phyloP scores from a whole-genome alignment of 2,888 invertebrate genomes.

The Trissolcus japonicus region DNA sequence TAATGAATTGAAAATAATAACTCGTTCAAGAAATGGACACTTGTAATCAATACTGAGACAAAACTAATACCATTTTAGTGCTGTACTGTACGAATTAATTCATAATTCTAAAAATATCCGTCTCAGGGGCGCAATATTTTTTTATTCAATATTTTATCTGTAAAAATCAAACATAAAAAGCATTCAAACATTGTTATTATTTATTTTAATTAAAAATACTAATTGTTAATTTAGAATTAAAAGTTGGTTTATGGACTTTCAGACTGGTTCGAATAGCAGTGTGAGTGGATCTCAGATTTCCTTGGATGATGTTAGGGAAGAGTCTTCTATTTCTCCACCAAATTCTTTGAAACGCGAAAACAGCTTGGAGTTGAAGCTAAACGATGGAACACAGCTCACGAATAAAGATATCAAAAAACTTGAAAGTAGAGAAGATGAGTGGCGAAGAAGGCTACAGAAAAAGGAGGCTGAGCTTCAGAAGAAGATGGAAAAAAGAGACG shows the following conservation, averaged over 20 bases:
- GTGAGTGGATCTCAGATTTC: slow-evolving; percentile 74
- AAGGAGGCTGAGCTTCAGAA: slow-evolving; percentile 80
- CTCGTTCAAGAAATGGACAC: slow-evolving; percentile 12
- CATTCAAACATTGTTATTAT: background rate
- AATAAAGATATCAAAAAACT: slow-evolving; percentile 71
- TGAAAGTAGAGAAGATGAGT: slow-evolving; percentile 73
- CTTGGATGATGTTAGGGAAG: slow-evolving; percentile 71
- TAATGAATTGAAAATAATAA: slow-evolving; percentile 24
- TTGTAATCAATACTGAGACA: slow-evolving; percentile 27
- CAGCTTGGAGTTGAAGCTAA: slow-evolving; percentile 74
- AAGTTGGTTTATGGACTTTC: background rate
- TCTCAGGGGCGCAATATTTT: background rate
- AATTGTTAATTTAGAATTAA: background rate
- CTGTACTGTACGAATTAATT: background rate
- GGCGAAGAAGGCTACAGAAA: slow-evolving; percentile 75
- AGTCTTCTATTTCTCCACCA: slow-evolving; percentile 64
- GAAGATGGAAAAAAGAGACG: slow-evolving; percentile 75
- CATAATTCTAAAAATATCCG: slow-evolving; percentile 6
- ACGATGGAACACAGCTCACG: slow-evolving; percentile 71
- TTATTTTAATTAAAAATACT: background rate
- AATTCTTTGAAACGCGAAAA: slow-evolving; percentile 70
- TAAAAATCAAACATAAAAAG: background rate
- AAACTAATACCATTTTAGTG: slow-evolving; percentile 1
- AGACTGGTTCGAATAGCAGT: slow-evolving; percentile 75
- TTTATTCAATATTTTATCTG: background rate